phyloP scores from a whole-genome alignment of 2,888 invertebrate genomes.

The Agrochola macilenta region DNA sequence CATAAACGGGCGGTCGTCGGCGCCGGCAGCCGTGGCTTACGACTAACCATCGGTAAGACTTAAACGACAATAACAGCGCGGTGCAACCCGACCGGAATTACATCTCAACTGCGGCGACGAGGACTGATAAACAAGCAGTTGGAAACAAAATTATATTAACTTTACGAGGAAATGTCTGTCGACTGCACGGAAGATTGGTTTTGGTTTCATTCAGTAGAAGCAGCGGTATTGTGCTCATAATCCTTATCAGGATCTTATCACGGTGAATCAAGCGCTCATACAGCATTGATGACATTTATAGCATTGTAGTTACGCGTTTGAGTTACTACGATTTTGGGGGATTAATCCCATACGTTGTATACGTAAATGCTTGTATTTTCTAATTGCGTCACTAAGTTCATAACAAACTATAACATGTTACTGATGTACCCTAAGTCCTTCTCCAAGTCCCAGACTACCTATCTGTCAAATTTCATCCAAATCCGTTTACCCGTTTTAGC shows the following conservation, averaged over 20 bases:
- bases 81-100: conserved; percentile 48
- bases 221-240: background rate
- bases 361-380: background rate
- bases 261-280: background rate
- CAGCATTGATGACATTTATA: background rate
- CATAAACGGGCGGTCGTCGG: conserved; percentile 44
- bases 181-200: conserved; percentile 5
- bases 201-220: conserved; percentile 13
- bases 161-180: conserved; percentile 17
- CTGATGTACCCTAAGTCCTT: no score
- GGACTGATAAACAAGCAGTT: conserved; percentile 26
- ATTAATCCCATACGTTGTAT: background rate
- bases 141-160: conserved; percentile 31
- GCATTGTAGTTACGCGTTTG: background rate
- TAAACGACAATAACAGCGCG: conserved; percentile 61
- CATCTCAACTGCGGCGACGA: conserved; percentile 16
- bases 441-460: no score
- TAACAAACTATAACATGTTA: background rate
- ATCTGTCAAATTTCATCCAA: no score
- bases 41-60: conserved; percentile 52
- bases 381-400: background rate
- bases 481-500: no score
- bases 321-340: background rate
- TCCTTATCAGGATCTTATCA: background rate
- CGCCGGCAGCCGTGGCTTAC: conserved; percentile 48